These are phyloP conservation scores for Theocolax elegans DNA, from an alignment of 1,140 invertebrate genomes.

Conservation along the genomic window DNA sequence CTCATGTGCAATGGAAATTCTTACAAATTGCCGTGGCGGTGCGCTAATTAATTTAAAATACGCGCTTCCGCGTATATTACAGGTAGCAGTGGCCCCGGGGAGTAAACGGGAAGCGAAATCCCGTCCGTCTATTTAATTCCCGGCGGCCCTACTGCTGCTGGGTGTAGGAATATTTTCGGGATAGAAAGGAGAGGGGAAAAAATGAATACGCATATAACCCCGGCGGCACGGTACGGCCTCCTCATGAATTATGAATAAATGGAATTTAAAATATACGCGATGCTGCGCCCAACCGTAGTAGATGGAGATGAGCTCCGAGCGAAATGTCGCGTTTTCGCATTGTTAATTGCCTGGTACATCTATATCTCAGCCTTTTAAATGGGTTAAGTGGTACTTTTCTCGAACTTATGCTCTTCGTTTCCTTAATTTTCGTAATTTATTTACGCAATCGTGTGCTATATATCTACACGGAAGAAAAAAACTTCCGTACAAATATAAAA, in stretches of 20 bases:
- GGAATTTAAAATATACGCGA: conserved; percentile 58
- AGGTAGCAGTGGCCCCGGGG: neutral
- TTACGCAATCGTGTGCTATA: too few relatives aligned
- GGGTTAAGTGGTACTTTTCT: too few relatives aligned
- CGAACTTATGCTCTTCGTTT: too few relatives aligned
- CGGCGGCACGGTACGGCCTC: neutral
- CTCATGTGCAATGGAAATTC: conserved; percentile 25
- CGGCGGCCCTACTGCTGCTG: neutral
- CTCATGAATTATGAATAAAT: conserved; percentile 62
- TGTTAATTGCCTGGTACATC: conserved; percentile 56
- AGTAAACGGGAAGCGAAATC: conserved; percentile 3
- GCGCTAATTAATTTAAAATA: conserved; percentile 21
- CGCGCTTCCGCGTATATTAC: neutral
- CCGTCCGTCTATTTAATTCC: conserved; percentile 44
- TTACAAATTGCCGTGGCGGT: conserved; percentile 13
- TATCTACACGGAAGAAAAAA: too few relatives aligned
- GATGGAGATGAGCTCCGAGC: neutral
- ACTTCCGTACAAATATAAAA: too few relatives aligned
- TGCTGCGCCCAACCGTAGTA: neutral
- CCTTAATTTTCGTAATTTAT: too few relatives aligned
- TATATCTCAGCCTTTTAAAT: too few relatives aligned
- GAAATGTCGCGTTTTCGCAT: conserved; percentile 54
- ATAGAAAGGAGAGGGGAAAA: conserved; percentile 32
- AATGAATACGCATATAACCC: conserved; percentile 29
- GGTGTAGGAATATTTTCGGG: conserved; percentile 37